Percentiles rank a stretch among this genome's conserved stretches.
phyloP scores from a whole-genome alignment of 2,888 invertebrate species.

The Sarcophaga caerulescens region DNA sequence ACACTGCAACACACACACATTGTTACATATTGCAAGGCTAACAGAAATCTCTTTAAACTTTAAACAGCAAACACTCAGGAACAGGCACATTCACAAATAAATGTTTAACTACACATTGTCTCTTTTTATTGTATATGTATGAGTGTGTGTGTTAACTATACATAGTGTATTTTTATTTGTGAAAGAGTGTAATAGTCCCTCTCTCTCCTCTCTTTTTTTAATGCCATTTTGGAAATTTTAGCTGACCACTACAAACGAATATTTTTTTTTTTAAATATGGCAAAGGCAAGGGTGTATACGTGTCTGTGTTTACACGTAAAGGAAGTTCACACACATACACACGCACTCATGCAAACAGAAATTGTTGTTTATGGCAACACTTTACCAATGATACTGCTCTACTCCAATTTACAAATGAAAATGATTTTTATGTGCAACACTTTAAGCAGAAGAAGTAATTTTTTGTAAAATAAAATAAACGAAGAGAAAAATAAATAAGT shows the following conservation, averaged over 20 bases:
- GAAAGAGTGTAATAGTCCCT: too few relatives aligned
- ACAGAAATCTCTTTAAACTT: neutral
- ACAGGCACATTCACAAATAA: neutral
- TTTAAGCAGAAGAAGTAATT: slow-evolving; percentile 50
- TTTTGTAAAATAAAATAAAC: slow-evolving; percentile 22
- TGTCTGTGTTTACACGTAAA: slow-evolving; percentile 3
- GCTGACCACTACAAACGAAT: slow-evolving; percentile 62
- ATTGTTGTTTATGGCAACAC: too few relatives aligned
- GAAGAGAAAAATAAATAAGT: too few relatives aligned
- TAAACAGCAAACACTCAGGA: slow-evolving; percentile 36
- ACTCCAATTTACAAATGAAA: slow-evolving; percentile 53
- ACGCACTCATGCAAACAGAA: neutral
- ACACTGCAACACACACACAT: slow-evolving; percentile 25
- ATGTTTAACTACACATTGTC: neutral
- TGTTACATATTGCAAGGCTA: neutral
- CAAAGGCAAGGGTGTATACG: neutral
- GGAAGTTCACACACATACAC: too few relatives aligned
- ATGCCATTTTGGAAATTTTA: slow-evolving; percentile 40
- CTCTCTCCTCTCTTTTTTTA: neutral
- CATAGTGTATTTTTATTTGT: too few relatives aligned
- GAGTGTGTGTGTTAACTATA: neutral
- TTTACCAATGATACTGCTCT: slow-evolving; percentile 33
- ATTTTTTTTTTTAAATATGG: neutral
- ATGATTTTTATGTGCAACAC: slow-evolving; percentile 51
- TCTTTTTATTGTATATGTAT: neutral